A percentile compares a stretch with the other conserved stretches of the same genome.
Evolutionary conservation across 2,888 invertebrate genomes (phyloP).

Genomic region (Tinea semifulvella): DNA sequence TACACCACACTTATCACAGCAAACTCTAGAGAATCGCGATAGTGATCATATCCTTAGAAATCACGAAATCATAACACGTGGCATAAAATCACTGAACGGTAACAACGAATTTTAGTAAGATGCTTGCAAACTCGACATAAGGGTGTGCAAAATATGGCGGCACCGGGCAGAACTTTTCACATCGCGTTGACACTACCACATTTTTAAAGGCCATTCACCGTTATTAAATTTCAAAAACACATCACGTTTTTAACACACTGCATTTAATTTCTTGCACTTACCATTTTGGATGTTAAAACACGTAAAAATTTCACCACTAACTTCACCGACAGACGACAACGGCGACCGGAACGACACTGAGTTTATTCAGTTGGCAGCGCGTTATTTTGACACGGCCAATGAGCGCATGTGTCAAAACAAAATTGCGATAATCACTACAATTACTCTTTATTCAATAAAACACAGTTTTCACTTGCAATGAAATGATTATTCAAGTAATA

Average conservation of each 20-base stretch:
- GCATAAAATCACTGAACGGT: constrained; percentile 63
- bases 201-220: constrained; percentile 28
- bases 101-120: constrained; percentile 40
- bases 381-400: constrained; percentile 43
- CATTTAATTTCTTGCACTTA: constrained; percentile 55
- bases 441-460: constrained; percentile 11
- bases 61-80: constrained; percentile 54
- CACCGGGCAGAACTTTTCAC: constrained; percentile 50
- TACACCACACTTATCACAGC: not conserved
- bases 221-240: constrained; percentile 33
- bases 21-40: no score
- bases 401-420: constrained; percentile 62
- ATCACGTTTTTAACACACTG: constrained; percentile 40
- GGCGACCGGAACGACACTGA: constrained; percentile 65
- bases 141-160: constrained; percentile 65
- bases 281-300: constrained; percentile 64
- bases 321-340: constrained; percentile 62
- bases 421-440: constrained; percentile 31
- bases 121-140: constrained; percentile 59
- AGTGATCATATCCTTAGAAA: constrained; percentile 20
- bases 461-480: not conserved
- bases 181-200: constrained; percentile 30
- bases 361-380: constrained; percentile 53
- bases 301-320: constrained; percentile 63
- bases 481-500: not conserved